Conservation (phyloP, 1,140 invertebrate genomes). For the Megalopta genalis region DNA sequence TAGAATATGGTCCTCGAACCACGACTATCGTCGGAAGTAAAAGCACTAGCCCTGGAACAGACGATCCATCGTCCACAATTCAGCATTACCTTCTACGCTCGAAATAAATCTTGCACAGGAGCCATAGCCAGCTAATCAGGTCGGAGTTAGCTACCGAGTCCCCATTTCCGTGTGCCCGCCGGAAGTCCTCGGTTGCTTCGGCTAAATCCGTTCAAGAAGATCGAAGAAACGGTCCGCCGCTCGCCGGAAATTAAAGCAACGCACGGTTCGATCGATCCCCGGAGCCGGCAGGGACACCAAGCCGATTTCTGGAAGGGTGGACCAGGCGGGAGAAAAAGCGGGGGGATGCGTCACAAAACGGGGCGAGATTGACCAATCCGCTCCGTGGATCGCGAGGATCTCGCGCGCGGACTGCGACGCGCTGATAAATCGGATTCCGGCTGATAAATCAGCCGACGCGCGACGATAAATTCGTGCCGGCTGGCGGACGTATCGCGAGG, state of each 20-base stretch:
- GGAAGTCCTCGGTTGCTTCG: background rate
- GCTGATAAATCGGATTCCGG: constrained; percentile 60
- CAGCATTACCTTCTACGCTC: too few relatives aligned
- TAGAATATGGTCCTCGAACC: too few relatives aligned
- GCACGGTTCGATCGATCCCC: background rate
- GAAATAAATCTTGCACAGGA: too few relatives aligned
- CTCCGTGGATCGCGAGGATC: constrained; percentile 53
- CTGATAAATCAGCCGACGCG: constrained; percentile 57
- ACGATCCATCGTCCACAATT: too few relatives aligned
- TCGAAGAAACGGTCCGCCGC: background rate
- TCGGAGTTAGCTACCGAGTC: too few relatives aligned
- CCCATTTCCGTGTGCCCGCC: background rate
- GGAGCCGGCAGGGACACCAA: too few relatives aligned
- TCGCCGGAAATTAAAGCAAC: constrained; percentile 20
- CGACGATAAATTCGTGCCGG: constrained; percentile 58
- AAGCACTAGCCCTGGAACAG: too few relatives aligned
- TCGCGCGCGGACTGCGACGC: constrained; percentile 47
- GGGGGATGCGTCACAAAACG: too few relatives aligned
- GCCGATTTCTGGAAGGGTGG: background rate
- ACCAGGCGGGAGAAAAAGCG: background rate
- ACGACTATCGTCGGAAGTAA: too few relatives aligned
- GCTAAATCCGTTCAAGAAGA: background rate
- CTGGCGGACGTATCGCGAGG: constrained; percentile 56
- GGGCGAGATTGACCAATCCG: constrained; percentile 56
- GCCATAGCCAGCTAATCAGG: too few relatives aligned